Evolutionary conservation across 1,140 invertebrate genomes (phyloP).

Genomic region (Nixonia krombeini): DNA sequence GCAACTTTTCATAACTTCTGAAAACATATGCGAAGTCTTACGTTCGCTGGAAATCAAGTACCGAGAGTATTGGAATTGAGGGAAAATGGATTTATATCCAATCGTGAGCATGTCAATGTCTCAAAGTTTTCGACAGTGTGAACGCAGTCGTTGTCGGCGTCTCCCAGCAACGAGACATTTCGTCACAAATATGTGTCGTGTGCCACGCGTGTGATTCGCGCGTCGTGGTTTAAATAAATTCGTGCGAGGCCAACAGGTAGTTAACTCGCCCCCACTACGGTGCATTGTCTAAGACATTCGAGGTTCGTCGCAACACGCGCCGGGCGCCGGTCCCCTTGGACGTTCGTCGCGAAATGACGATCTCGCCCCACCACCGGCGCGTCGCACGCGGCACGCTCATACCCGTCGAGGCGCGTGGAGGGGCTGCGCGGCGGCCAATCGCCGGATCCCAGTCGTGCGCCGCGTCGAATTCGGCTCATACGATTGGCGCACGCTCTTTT

Average conservation of each 20-base stretch:
- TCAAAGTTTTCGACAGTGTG: too few relatives aligned
- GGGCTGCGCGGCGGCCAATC: constrained; percentile 53
- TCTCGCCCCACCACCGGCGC: constrained; percentile 54
- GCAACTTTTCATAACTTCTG: too few relatives aligned
- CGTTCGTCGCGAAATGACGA: constrained; percentile 52
- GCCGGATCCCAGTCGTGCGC: constrained; percentile 54
- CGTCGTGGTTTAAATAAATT: constrained; percentile 56
- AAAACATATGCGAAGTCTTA: too few relatives aligned
- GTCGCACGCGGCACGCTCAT: constrained; percentile 53
- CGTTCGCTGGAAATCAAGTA: too few relatives aligned
- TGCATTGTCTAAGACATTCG: constrained; percentile 31
- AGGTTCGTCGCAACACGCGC: constrained; percentile 42
- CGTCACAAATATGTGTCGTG: constrained; percentile 17
- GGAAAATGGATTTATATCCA: too few relatives aligned
- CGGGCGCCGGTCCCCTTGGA: constrained; percentile 31
- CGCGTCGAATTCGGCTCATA: constrained; percentile 55
- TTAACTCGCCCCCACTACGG: constrained; percentile 42
- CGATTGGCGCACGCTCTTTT: constrained; percentile 51
- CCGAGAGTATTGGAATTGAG: too few relatives aligned
- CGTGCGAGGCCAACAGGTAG: constrained; percentile 61
- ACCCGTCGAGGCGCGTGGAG: constrained; percentile 43
- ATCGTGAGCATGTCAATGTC: too few relatives aligned
- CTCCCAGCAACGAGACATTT: not conserved
- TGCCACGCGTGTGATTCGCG: constrained; percentile 52
- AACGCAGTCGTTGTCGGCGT: too few relatives aligned